Percentiles rank a stretch among this genome's conserved stretches.
These are phyloP conservation scores for Augochlorella aurata DNA, from an alignment of 2,888 invertebrate genomes.

Conservation along the genomic window DNA sequence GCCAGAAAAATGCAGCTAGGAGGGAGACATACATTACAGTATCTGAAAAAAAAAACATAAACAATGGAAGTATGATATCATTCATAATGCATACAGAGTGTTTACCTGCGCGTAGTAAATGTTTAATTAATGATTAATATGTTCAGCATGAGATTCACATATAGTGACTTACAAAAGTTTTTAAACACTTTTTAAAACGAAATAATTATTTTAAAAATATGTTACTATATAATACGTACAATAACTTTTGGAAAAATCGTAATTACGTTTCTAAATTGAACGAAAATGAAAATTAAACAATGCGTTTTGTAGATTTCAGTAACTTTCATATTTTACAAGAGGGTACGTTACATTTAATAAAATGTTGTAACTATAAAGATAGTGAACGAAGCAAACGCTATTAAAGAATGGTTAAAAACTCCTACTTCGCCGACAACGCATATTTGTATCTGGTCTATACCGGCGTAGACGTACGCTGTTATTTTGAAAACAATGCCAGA, in stretches of 20 bases:
- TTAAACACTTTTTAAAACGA: too few relatives aligned
- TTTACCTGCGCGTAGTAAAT: not conserved
- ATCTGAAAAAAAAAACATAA: constrained; percentile 86
- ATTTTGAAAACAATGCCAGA: not conserved
- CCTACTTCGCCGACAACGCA: not conserved
- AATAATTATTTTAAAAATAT: too few relatives aligned
- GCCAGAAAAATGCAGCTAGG: constrained; percentile 92
- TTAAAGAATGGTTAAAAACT: not conserved
- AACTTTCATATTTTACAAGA: not conserved
- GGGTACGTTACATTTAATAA: not conserved
- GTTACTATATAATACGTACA: too few relatives aligned
- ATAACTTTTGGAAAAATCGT: too few relatives aligned
- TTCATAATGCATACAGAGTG: not conserved
- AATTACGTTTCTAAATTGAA: too few relatives aligned
- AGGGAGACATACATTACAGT: constrained; percentile 89
- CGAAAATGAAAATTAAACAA: too few relatives aligned
- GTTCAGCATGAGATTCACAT: too few relatives aligned
- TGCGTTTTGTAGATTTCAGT: too few relatives aligned
- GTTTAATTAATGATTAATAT: not conserved
- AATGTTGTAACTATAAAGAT: not conserved
- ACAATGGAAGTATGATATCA: not conserved
- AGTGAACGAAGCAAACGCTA: not conserved
- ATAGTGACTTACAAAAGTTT: too few relatives aligned
- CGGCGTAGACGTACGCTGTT: not conserved
- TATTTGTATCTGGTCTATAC: not conserved